Evolutionary conservation across 2,113 vertebrate genomes (phyloP).

Genomic region (Podiceps cristatus): DNA sequence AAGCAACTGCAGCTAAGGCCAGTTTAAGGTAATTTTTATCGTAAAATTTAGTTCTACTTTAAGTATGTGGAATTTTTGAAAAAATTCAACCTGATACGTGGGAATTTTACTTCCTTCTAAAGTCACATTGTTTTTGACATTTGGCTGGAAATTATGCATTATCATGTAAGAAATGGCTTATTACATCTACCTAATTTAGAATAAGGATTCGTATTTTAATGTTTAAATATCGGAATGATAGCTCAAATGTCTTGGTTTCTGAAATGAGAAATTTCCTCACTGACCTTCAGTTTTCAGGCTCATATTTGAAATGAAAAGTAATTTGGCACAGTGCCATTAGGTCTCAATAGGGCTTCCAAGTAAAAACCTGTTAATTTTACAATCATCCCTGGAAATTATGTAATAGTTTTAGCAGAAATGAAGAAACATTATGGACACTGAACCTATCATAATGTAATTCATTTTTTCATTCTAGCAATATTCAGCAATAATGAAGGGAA

Average conservation of each 20-base stretch:
- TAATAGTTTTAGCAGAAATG: conserved; percentile 50
- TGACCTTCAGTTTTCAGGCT: conserved; percentile 51
- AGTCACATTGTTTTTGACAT: background rate
- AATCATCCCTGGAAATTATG: conserved; percentile 51
- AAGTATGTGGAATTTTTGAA: accelerated
- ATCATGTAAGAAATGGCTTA: background rate
- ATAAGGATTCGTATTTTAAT: background rate
- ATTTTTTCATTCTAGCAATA: conserved; percentile 22
- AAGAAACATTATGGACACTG: conserved; percentile 55
- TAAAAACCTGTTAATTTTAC: conserved; percentile 55
- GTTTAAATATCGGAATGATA: background rate
- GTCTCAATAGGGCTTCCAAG: background rate
- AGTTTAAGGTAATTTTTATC: background rate
- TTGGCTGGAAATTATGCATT: background rate
- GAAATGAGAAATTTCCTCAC: background rate
- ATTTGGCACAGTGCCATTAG: conserved; percentile 16
- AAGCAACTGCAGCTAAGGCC: background rate
- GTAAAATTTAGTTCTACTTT: background rate
- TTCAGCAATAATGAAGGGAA: conserved; percentile 33
- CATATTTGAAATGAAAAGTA: conserved; percentile 12
- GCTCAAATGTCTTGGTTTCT: background rate
- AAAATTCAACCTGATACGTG: background rate
- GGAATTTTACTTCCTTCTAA: background rate
- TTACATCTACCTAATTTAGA: background rate
- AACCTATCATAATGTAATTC: conserved; percentile 50